A percentile compares a stretch with the other conserved stretches of the same genome.
phyloP scores from a whole-genome alignment of 1,140 invertebrate species.

The Drosophila nannoptera region DNA sequence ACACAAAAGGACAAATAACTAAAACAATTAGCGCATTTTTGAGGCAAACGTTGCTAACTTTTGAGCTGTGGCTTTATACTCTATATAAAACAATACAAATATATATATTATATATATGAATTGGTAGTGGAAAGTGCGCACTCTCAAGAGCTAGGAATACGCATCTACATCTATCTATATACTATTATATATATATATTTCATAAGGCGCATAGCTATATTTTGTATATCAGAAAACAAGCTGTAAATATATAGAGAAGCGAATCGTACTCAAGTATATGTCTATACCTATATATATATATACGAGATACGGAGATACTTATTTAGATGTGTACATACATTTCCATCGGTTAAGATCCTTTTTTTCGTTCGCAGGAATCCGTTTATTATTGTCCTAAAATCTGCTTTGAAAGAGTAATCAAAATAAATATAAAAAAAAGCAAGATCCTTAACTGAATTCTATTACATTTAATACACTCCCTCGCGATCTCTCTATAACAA shows the following conservation, averaged over 20 bases:
- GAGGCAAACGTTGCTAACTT: slow-evolving; percentile 38
- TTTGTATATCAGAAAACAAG: slow-evolving; percentile 52
- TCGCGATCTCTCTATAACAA: background rate
- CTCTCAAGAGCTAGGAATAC: slow-evolving; percentile 48
- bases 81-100: background rate
- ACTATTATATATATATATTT: slow-evolving; percentile 25
- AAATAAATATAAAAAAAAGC: slow-evolving; percentile 6
- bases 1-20: too few species aligned
- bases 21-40: slow-evolving; percentile 49
- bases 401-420: slow-evolving; percentile 57
- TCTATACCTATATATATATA: background rate
- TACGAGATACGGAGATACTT: slow-evolving; percentile 28
- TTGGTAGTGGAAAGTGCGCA: slow-evolving; percentile 58
- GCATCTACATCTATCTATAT: slow-evolving; percentile 14
- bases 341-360: slow-evolving; percentile 50
- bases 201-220: slow-evolving; percentile 55
- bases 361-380: slow-evolving; percentile 31
- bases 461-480: slow-evolving; percentile 8
- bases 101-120: slow-evolving; percentile 48
- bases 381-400: slow-evolving; percentile 44
- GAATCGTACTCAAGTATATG: slow-evolving; percentile 41
- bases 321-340: slow-evolving; percentile 50
- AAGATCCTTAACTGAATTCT: background rate
- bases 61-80: slow-evolving; percentile 72
- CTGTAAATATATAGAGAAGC: slow-evolving; percentile 55